A percentile compares a stretch with the other conserved stretches of the same genome.
Conservation (phyloP, 2,888 invertebrate genomes). For the Himalopsyche anomala region DNA sequence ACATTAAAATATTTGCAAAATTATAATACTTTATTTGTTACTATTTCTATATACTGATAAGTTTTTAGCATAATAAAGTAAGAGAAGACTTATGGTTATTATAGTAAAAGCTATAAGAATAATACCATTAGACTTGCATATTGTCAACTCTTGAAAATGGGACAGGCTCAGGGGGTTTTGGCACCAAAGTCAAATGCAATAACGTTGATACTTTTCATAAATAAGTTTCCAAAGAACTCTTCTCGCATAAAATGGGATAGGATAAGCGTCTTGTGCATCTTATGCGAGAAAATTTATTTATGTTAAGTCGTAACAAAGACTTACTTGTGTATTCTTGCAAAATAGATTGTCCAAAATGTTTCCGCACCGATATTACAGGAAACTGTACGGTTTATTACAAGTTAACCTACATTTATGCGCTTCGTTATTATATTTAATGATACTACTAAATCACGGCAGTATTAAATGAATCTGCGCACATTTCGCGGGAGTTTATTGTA, state of each 20-base stretch:
- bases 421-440: conserved; percentile 34
- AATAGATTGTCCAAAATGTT: conserved; percentile 24
- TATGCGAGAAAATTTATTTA: conserved; percentile 46
- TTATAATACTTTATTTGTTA: no score
- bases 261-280: conserved; percentile 36
- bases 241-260: conserved; percentile 50
- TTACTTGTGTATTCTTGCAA: conserved; percentile 39
- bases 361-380: neutral
- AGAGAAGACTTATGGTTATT: neutral
- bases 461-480: conserved; percentile 5
- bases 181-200: conserved; percentile 59
- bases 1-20: no score
- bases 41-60: no score
- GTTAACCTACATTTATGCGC: conserved; percentile 10
- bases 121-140: conserved; percentile 53
- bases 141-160: conserved; percentile 36
- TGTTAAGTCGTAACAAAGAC: conserved; percentile 44
- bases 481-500: no score
- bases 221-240: conserved; percentile 50
- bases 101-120: conserved; percentile 50
- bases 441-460: neutral
- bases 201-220: conserved; percentile 59
- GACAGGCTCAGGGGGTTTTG: conserved; percentile 44
- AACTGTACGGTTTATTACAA: conserved; percentile 11
- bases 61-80: no score